Percentiles rank a stretch among this genome's conserved stretches.
phyloP scores from a whole-genome alignment of 2,797 vertebrate genomes.

The Cuculus canorus region DNA sequence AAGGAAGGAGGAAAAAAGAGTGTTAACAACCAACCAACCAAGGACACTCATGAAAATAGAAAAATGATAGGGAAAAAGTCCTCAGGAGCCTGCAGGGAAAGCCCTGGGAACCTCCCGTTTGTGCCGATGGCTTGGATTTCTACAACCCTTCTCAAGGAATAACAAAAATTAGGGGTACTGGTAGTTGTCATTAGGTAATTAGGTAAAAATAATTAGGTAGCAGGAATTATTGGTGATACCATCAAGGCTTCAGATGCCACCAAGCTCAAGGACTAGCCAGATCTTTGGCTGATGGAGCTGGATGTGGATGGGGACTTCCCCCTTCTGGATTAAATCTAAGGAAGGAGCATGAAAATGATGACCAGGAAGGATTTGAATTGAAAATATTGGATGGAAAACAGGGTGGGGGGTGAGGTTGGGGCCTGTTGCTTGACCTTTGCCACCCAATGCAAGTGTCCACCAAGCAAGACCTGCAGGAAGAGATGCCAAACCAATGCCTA shows the following conservation, averaged over 20 bases:
- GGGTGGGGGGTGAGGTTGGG: neutral
- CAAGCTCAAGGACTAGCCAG: rapidly evolving
- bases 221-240: neutral
- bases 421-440: neutral
- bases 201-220: neutral
- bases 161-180: too few relatives aligned
- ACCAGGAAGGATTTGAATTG: neutral
- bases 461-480: rapidly evolving
- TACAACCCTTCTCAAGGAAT: too few relatives aligned
- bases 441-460: rapidly evolving
- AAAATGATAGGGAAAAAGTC: constrained; percentile 7
- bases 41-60: neutral
- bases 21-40: too few relatives aligned
- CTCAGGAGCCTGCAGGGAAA: neutral
- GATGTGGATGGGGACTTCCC: rapidly evolving
- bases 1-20: neutral
- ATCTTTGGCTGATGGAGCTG: neutral
- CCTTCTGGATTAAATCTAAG: neutral
- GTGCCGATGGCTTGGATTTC: neutral
- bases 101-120: neutral
- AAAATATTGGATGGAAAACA: neutral
- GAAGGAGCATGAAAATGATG: rapidly evolving
- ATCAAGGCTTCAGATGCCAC: neutral
- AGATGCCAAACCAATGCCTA: rapidly evolving
- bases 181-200: neutral